Conservation (phyloP, 2,888 invertebrate species). For the Trachelus troglodyta region DNA sequence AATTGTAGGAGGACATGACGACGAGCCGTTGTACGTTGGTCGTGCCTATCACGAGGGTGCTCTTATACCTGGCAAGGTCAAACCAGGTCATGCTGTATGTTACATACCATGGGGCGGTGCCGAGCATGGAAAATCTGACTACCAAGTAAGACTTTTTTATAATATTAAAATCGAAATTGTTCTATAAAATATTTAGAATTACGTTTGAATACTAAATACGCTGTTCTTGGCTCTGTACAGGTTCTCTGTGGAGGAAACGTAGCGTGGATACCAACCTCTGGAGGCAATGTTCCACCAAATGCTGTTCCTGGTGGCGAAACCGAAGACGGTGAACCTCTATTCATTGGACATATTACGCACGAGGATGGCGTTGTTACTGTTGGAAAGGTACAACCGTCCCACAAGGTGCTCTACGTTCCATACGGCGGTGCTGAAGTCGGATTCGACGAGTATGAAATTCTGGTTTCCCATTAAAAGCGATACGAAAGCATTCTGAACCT, state of each 20-base stretch:
- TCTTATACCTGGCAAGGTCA: constrained; percentile 83
- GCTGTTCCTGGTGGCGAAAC: constrained; percentile 79
- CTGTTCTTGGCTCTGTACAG: constrained; percentile 38
- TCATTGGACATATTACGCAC: constrained; percentile 80
- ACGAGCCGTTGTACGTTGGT: constrained; percentile 75
- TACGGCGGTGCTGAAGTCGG: constrained; percentile 83
- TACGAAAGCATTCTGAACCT: not conserved
- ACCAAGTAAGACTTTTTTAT: constrained; percentile 70
- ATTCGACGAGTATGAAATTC: constrained; percentile 85
- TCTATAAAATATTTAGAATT: not conserved
- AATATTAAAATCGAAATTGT: not conserved
- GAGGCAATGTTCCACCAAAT: constrained; percentile 77
- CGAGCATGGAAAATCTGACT: constrained; percentile 75
- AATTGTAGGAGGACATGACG: constrained; percentile 76
- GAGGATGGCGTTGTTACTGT: constrained; percentile 78
- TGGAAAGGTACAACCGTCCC: constrained; percentile 87
- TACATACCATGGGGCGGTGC: constrained; percentile 84
- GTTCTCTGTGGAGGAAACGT: constrained; percentile 63
- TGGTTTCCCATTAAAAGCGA: constrained; percentile 66
- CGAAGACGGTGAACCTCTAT: constrained; percentile 84
- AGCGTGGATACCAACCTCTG: constrained; percentile 71
- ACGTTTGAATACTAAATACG: not conserved
- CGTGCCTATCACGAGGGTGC: constrained; percentile 79
- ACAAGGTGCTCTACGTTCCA: constrained; percentile 85
- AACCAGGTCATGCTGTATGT: constrained; percentile 76